Base-by-base conservation (phyloP, 2,113 vertebrate genomes). In the Lanius ludovicianus region DNA sequence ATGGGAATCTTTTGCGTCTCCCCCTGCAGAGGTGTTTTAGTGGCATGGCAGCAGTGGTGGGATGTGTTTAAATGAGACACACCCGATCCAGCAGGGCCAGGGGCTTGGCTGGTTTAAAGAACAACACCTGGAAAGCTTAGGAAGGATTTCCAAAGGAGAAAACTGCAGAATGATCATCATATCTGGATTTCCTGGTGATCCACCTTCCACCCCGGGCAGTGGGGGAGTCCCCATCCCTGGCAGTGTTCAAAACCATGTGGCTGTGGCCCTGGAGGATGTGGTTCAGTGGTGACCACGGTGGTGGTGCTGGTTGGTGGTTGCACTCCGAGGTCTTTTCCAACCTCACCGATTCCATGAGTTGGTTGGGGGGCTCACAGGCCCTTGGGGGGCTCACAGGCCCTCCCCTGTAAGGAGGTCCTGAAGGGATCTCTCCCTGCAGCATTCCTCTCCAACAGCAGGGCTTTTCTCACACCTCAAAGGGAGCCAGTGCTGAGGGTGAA, bases 191-290 rank as follows among this genome's bases (percentile, higher is more conserved):
- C 25, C 47, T 33, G 49, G 11, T 65, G n/a, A 1, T 47, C 46
- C n/a, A 24, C 60, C 53, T 46, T 39, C 53, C 69, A 75, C 20
- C 33, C 39, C 30, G 33, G 69, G 22, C n/a, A 10, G 44, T 20
- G 46, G 2, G 52, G n/a, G 30, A 24, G 28, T n/a, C 39, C 2
- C 24, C 53, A 53, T n/a, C 39, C 33, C 60, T 52, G 69, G 27
- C 8, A 30, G 13, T 8, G 33, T 12, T 74, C 5, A 5, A 13
- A 6, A 25, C 7, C 0, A 0, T 10, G 21, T 49, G 68, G 31
- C 2, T 42, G 59, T 50, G 59, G 31, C 31, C 33, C 42, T 24
- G 52, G 68, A 55, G 59, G 35, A 15, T 0, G 1, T 53, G 68
- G 12, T 22, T 23, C 6, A 9, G 18, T 28, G 59, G 44, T 65